A percentile compares a stretch with the other conserved stretches of the same genome.
Conservation (phyloP, 2,888 invertebrate genomes). For the Kryphioiulus occultus region DNA sequence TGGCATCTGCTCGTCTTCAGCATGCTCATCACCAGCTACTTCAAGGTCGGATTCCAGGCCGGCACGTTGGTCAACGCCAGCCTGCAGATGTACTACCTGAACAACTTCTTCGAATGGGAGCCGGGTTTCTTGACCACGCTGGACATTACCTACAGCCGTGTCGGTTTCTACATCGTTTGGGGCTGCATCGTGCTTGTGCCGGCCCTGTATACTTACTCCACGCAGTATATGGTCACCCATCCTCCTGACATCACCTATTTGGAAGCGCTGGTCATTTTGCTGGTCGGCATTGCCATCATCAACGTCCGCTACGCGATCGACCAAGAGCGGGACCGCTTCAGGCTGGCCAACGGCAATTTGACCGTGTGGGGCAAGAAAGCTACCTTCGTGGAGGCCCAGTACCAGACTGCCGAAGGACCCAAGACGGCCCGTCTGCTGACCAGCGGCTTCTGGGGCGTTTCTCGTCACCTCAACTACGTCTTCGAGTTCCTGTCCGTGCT, state of each 20-base stretch:
- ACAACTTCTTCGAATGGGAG: conserved; percentile 70
- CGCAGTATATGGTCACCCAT: conserved; percentile 65
- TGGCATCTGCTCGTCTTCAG: conserved; percentile 60
- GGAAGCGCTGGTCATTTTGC: conserved; percentile 60
- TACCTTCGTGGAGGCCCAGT: conserved; percentile 61
- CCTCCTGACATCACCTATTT: conserved; percentile 59
- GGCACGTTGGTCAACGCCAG: conserved; percentile 60
- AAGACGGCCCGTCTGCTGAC: conserved; percentile 64
- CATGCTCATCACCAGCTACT: conserved; percentile 52
- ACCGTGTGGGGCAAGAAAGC: conserved; percentile 63
- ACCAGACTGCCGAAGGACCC: conserved; percentile 60
- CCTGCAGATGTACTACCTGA: conserved; percentile 66
- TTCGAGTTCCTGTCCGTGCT: conserved; percentile 67
- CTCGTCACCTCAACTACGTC: conserved; percentile 70
- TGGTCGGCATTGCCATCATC: conserved; percentile 62
- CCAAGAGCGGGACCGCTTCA: conserved; percentile 66
- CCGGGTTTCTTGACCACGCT: conserved; percentile 68
- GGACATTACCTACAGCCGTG: conserved; percentile 68
- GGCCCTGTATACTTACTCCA: conserved; percentile 61
- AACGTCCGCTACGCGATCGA: conserved; percentile 66
- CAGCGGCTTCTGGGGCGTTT: conserved; percentile 70
- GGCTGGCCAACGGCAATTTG: conserved; percentile 60
- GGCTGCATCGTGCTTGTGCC: conserved; percentile 65
- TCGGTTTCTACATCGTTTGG: conserved; percentile 66
- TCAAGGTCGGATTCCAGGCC: conserved; percentile 58